Conservation (phyloP, 2,797 vertebrate species). For the Champsocephalus gunnari region DNA sequence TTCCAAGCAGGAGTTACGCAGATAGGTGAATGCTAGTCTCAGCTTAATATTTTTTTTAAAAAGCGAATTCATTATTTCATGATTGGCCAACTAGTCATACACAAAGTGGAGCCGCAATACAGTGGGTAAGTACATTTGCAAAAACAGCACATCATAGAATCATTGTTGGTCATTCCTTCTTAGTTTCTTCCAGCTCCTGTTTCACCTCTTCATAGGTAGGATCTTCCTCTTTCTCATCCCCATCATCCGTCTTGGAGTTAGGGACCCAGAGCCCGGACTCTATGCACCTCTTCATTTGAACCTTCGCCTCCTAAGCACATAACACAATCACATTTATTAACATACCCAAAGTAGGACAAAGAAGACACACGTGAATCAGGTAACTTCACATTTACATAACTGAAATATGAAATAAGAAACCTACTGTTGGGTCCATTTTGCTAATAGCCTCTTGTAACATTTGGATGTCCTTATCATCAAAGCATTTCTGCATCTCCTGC, state of each 20-base stretch:
- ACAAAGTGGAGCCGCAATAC: slow-evolving; percentile 60
- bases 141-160: slow-evolving; percentile 27
- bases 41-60: slow-evolving; percentile 40
- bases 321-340: slow-evolving; percentile 8
- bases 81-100: slow-evolving; percentile 61
- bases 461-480: slow-evolving; percentile 93
- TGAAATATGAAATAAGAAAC: slow-evolving; percentile 35
- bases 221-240: slow-evolving; percentile 80
- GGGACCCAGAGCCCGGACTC: slow-evolving; percentile 96
- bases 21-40: slow-evolving; percentile 32
- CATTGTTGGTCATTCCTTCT: slow-evolving; percentile 72
- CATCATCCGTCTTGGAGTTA: slow-evolving; percentile 86
- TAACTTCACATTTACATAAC: not conserved
- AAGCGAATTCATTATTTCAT: slow-evolving; percentile 41
- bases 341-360: not conserved
- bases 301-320: slow-evolving; percentile 85
- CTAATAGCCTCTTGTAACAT: slow-evolving; percentile 93
- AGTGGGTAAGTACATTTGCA: slow-evolving; percentile 58
- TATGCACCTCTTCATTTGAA: slow-evolving; percentile 94
- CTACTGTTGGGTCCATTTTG: slow-evolving; percentile 94
- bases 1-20: slow-evolving; percentile 50
- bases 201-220: slow-evolving; percentile 79
- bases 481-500: slow-evolving; percentile 96
- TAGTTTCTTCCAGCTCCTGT: slow-evolving; percentile 68
- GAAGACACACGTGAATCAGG: not conserved